Evolutionary conservation across 2,113 vertebrate genomes (phyloP).

Genomic region (Scytalopus superciliaris): DNA sequence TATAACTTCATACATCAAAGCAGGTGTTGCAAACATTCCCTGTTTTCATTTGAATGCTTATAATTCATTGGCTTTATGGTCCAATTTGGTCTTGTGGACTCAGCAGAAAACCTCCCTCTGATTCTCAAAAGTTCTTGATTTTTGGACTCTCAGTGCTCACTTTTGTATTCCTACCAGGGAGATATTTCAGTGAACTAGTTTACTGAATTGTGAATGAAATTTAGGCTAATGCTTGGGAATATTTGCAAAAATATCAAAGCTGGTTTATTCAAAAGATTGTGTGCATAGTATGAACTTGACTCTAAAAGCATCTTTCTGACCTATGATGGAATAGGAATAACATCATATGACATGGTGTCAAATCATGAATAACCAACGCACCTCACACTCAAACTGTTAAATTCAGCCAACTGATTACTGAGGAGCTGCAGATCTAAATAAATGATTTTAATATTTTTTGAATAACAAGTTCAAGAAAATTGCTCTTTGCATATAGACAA

Average conservation of each 20-base stretch:
- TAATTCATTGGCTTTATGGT: not conserved
- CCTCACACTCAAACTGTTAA: not conserved
- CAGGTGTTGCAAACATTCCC: not conserved
- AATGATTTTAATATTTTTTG: not conserved
- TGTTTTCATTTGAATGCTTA: not conserved
- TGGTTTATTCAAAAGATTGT: not conserved
- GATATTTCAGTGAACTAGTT: not conserved
- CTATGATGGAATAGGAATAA: not conserved
- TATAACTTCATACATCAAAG: not conserved
- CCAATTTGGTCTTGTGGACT: not conserved
- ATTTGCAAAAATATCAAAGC: not conserved
- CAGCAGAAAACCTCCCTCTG: not conserved
- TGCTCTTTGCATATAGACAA: slow-evolving; percentile 23
- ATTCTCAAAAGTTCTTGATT: not conserved
- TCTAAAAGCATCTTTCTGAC: not conserved
- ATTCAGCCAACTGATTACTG: not conserved
- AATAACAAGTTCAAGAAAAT: slow-evolving; percentile 31
- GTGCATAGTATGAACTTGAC: not conserved
- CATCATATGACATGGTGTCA: not conserved
- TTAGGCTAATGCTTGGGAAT: not conserved
- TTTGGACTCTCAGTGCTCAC: not conserved
- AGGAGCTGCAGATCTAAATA: not conserved
- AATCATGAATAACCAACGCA: not conserved
- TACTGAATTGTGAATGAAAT: not conserved
- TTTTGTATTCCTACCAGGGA: not conserved